These are phyloP conservation scores for Serilophus lunatus DNA, from an alignment of 2,113 vertebrate species.

Conservation along the genomic window DNA sequence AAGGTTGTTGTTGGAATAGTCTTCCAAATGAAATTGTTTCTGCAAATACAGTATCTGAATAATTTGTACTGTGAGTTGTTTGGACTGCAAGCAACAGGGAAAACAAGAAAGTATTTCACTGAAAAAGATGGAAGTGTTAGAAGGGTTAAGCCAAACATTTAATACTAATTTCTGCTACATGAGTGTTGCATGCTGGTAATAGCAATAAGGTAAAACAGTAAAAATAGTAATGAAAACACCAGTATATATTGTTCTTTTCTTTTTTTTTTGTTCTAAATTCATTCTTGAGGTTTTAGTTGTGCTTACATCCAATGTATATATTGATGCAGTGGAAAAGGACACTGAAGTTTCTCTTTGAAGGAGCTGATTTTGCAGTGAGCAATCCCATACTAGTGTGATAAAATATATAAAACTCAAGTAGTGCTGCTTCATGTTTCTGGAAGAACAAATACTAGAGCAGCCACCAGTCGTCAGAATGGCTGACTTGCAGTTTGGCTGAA, in stretches of 20 bases:
- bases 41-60: not conserved
- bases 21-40: not conserved
- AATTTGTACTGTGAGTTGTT: not conserved
- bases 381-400: not conserved
- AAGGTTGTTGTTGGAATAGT: not conserved
- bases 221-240: not conserved
- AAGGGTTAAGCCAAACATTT: not conserved
- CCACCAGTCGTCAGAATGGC: not conserved
- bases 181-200: not conserved
- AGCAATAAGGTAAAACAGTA: not conserved
- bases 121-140: not conserved
- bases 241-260: rapidly evolving
- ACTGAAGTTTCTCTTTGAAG: not conserved
- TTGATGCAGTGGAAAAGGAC: not conserved
- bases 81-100: not conserved
- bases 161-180: not conserved
- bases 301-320: not conserved
- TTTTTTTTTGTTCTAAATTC: not conserved
- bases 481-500: not conserved
- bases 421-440: not conserved
- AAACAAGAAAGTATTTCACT: not conserved
- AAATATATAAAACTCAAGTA: not conserved
- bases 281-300: not conserved
- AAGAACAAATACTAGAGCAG: not conserved
- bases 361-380: not conserved